phyloP scores from a whole-genome alignment of 2,113 vertebrate genomes.

The Sterna hirundo region DNA sequence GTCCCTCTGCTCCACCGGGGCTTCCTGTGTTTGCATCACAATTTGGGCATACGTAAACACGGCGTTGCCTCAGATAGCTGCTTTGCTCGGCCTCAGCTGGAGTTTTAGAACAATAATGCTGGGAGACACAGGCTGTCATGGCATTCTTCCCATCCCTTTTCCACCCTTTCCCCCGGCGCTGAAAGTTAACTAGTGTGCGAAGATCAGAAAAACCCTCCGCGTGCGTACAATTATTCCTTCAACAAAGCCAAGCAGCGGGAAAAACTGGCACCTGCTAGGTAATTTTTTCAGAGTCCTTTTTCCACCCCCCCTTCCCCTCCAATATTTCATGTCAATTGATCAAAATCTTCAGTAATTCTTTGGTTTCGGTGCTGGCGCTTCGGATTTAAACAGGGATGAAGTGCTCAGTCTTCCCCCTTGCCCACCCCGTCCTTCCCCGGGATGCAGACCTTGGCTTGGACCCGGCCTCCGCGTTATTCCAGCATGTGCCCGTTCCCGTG shows the following conservation, averaged over 20 bases:
- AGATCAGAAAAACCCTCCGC: not conserved
- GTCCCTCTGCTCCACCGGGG: slow-evolving; percentile 1
- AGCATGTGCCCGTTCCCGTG: slow-evolving; percentile 11
- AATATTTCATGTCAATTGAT: not conserved
- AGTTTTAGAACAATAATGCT: not conserved
- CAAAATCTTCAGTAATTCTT: not conserved
- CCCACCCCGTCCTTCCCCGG: not conserved
- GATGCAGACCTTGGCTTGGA: not conserved
- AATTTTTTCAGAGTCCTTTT: not conserved
- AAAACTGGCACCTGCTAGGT: not conserved
- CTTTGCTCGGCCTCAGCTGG: not conserved
- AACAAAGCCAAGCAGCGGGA: not conserved
- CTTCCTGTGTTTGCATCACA: slow-evolving; percentile 41
- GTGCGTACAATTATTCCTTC: fast-evolving
- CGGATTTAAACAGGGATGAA: not conserved
- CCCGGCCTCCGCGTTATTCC: not conserved
- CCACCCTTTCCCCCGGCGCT: not conserved
- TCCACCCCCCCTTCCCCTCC: not conserved
- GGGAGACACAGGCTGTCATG: not conserved
- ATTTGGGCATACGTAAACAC: slow-evolving; percentile 12
- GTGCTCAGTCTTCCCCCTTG: not conserved
- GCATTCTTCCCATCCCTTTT: not conserved
- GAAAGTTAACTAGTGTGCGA: not conserved
- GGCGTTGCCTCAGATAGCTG: not conserved
- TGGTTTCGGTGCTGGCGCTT: not conserved